phyloP scores from a whole-genome alignment of 2,113 vertebrate genomes.

The Laticauda colubrina region DNA sequence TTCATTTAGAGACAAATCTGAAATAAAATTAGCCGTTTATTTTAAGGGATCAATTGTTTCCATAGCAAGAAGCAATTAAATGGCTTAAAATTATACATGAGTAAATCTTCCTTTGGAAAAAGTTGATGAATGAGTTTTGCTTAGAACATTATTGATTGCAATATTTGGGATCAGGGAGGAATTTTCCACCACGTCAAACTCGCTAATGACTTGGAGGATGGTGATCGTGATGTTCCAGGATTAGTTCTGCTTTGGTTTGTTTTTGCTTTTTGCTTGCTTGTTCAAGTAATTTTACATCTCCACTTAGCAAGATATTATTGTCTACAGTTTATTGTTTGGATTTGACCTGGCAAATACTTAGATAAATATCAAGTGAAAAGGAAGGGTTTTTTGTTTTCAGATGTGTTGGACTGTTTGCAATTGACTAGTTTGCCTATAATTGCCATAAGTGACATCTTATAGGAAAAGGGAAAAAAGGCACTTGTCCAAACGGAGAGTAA shows the following conservation, averaged over 20 bases:
- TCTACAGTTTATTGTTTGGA: neutral
- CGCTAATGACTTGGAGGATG: neutral
- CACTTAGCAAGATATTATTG: neutral
- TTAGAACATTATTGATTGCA: neutral
- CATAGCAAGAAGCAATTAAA: neutral
- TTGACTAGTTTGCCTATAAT: neutral
- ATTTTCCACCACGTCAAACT: conserved; percentile 1
- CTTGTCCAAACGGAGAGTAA: neutral
- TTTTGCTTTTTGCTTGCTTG: neutral
- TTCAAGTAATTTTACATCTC: neutral
- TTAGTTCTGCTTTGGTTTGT: neutral
- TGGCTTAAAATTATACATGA: neutral
- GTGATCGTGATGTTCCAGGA: neutral
- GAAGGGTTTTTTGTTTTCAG: neutral
- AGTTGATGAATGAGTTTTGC: neutral
- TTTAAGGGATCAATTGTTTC: neutral
- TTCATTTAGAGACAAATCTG: neutral
- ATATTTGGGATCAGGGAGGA: neutral
- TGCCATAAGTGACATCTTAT: neutral
- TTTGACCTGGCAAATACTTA: neutral
- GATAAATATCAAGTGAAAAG: neutral
- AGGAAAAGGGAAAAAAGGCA: neutral
- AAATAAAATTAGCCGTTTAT: neutral
- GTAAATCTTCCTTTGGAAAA: neutral
- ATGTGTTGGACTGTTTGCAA: neutral